Base-by-base conservation (phyloP, 1,140 invertebrate species). In the Ips typographus region DNA sequence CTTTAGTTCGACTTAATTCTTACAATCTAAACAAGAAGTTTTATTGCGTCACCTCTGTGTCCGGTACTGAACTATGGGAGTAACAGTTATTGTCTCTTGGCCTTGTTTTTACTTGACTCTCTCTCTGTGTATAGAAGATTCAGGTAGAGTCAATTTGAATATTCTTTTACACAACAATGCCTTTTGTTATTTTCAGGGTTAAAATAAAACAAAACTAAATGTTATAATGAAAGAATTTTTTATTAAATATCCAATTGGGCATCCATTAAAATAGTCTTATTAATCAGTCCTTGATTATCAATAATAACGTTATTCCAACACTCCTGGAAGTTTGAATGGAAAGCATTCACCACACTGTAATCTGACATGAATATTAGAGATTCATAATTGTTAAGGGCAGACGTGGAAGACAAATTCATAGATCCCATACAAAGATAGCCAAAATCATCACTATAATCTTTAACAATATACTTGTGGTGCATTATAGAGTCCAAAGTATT, bases 231-330 rank as follows among this genome's bases (percentile, higher is more conserved):
- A 38, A 5, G 41, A 57, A 57, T 0, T 22, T 22, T 22, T 22
- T 22, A 22, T 62, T 64, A 68, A 51, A 63, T 52, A 64, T 59
- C 68, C 53, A 73, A 41, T 59, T 70, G 55, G 47, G 57, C 55
- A 51, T 70, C 68, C 44, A 64, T 38, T n/a, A 76, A 51, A 52
- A 73, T 61, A 53, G 68, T 73, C 65, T 58, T 73, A 66, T 76
- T 76, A n/a, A 72, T 70, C 8, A 75, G 56, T 51, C 66, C 64
- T 49, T 74, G 47, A 71, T 76, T 76, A 49, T 76, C 75, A n/a
- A 58, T 8, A 6, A 40, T 70, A 8, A 76, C 58, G 65, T 68
- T 70, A 38, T 71, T 43, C 70, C 72, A 75, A 47, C 64, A 73
- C 38, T 72, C 52, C 22, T 75, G 60, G 69, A 77, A 75, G 65